Base-by-base conservation (phyloP, 2,113 vertebrate species). In the Argyrosomus japonicus region DNA sequence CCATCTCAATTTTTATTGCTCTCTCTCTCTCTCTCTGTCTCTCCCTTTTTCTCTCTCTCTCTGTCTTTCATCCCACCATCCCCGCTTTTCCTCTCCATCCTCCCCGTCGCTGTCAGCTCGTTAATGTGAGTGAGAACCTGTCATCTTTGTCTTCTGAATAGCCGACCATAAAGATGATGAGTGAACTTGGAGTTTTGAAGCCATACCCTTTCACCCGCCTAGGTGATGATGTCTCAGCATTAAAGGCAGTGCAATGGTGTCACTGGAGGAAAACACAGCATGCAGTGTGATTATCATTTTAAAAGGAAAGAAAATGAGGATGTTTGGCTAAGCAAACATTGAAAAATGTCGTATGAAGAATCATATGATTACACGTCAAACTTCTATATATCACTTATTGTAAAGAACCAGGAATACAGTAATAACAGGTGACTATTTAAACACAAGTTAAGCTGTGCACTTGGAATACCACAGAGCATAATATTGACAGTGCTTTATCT, bases 81-180 rank as follows among this genome's bases (percentile, higher is more conserved):
- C 82, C 77, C 17, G 58, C 74, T 83, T 77, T 70, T 87, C 85
- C 77, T 68, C 78, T 27, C 79, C 74, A 56, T 78, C 84, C 67
- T 77, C 68, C 58, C 69, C 68, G 45, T 82, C 54, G 83, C 89
- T 81, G 87, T 89, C 88, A 83, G 90, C 92, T 93, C 79, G 58
- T 93, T 91, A 91, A 90, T 85, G 85, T 91, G 92, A 94, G 84
- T 86, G 91, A 94, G 80, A 91, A 90, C 87, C 93, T 91, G 89
- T 91, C 93, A 90, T 88, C 83, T 92, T 91, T 89, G 88, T 93
- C 88, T 92, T 88, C 87, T 91, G 82, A 92, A 91, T 79, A 32
- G 83, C 71, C 18, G 0, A 18, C 85, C 60, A 90, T 94, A 92
- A 93, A 92, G 82, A 93, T 92, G 92, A 92, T 91, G 85, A 79